Evolutionary conservation across 1,140 invertebrate genomes (phyloP).

Genomic region (Tetragnatha versicolor): DNA sequence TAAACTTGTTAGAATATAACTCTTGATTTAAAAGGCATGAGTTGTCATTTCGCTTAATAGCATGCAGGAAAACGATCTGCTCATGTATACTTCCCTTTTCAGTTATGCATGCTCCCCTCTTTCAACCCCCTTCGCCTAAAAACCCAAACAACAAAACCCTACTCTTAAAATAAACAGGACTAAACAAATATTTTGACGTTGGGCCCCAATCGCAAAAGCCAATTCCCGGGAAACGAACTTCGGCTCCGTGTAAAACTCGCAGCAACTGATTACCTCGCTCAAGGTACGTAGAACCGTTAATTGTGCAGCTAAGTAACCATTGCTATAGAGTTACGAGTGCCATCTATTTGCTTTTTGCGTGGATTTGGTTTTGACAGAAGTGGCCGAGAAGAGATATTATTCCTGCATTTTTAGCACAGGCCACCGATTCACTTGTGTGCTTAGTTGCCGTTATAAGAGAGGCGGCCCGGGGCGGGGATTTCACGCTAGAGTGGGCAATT

Average conservation of each 20-base stretch:
- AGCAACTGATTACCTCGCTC: constrained; percentile 25
- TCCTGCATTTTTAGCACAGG: not conserved
- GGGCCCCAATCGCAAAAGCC: not conserved
- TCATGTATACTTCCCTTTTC: no score
- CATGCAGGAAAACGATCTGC: no score
- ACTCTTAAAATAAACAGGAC: no score
- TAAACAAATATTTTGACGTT: constrained; percentile 21
- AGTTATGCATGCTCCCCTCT: no score
- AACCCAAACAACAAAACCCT: no score
- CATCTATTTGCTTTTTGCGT: not conserved
- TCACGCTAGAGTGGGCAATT: not conserved
- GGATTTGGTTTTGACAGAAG: not conserved
- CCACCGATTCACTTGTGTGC: not conserved
- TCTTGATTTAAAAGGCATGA: no score
- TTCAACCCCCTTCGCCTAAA: no score
- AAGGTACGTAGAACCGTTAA: constrained; percentile 23
- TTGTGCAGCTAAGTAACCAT: constrained; percentile 17
- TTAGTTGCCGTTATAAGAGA: not conserved
- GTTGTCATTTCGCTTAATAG: no score
- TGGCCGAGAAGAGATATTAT: not conserved
- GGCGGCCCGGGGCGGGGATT: not conserved
- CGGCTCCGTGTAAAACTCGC: constrained; percentile 26
- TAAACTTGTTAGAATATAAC: no score
- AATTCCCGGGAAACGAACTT: constrained; percentile 21
- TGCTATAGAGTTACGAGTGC: not conserved